Conservation (phyloP, 2,888 invertebrate genomes). For the Limnephilus marmoratus region DNA sequence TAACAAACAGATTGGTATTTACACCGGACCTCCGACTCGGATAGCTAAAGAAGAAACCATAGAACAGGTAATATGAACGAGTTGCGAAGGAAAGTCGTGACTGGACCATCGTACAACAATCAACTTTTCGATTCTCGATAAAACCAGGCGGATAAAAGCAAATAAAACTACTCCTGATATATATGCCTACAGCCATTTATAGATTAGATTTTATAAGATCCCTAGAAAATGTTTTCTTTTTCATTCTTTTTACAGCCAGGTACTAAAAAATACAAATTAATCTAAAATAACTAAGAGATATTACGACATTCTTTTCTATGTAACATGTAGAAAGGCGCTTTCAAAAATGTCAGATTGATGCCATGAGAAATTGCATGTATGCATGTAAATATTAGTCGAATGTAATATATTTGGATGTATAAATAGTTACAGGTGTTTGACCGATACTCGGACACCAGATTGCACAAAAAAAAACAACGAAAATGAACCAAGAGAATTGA, state of each 20-base stretch:
- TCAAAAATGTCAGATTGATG: not conserved
- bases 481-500: not conserved
- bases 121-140: slow-evolving; percentile 1
- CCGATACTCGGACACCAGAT: not conserved
- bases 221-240: too few species aligned
- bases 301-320: too few species aligned
- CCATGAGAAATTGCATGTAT: too few species aligned
- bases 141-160: not conserved
- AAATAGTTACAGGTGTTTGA: not conserved
- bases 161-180: slow-evolving; percentile 19
- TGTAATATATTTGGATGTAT: not conserved
- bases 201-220: not conserved
- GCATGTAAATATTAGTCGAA: not conserved
- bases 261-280: not conserved
- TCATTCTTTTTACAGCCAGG: too few species aligned
- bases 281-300: not conserved
- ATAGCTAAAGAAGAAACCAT: slow-evolving; percentile 2
- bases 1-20: not conserved
- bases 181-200: slow-evolving; percentile 11
- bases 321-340: not conserved
- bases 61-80: not conserved
- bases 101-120: slow-evolving; percentile 27
- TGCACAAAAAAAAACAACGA: too few species aligned
- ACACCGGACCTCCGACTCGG: slow-evolving; percentile 7
- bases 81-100: slow-evolving; percentile 31